These are phyloP conservation scores for Drosophila ironensis DNA, from an alignment of 1,140 invertebrate species.

Conservation along the genomic window DNA sequence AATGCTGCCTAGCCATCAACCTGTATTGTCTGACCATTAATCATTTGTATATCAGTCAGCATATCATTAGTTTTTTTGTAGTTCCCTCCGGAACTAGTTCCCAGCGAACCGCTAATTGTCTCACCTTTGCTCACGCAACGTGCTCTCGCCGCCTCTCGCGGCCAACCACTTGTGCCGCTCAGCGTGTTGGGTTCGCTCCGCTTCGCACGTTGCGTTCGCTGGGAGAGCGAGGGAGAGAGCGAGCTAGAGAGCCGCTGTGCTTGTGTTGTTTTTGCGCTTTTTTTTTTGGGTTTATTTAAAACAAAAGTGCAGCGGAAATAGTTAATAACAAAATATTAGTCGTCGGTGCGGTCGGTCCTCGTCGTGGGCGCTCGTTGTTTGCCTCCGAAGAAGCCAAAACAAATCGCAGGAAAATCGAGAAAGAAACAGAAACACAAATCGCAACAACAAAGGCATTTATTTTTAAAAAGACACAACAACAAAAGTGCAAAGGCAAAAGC, in stretches of 20 bases:
- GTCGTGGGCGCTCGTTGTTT: neutral
- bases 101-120: neutral
- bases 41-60: too few species aligned
- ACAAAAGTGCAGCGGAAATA: constrained; percentile 59
- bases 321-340: constrained; percentile 57
- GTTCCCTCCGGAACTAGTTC: constrained; percentile 3
- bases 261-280: constrained; percentile 26
- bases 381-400: too few species aligned
- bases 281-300: constrained; percentile 45
- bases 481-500: too few species aligned
- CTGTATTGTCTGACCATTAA: too few species aligned
- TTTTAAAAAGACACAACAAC: too few species aligned
- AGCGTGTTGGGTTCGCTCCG: constrained; percentile 3
- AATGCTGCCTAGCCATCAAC: too few species aligned
- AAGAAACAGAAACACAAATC: too few species aligned
- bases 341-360: constrained; percentile 38
- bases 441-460: too few species aligned
- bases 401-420: too few species aligned
- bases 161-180: neutral
- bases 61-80: too few species aligned
- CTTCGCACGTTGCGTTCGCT: constrained; percentile 4
- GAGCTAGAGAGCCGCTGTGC: neutral
- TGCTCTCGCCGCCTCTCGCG: neutral
- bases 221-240: neutral
- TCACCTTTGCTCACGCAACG: constrained; percentile 1